Conservation (phyloP, 2,797 vertebrate species). For the Manis javanica region DNA sequence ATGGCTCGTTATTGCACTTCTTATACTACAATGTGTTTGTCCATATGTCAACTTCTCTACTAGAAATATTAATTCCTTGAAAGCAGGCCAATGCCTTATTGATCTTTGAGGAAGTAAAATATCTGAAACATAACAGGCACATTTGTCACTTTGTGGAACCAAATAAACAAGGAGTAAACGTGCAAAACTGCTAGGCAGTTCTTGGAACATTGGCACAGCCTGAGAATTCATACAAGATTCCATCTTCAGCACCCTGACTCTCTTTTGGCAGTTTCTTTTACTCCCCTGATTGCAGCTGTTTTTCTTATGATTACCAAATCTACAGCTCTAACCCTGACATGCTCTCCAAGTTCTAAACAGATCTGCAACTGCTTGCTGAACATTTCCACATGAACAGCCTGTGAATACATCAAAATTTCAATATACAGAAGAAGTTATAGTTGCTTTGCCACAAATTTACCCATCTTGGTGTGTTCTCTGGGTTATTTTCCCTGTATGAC, state of each 20-base stretch:
- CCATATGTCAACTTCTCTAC: background rate
- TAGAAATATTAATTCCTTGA: constrained; percentile 49
- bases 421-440: background rate
- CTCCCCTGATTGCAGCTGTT: constrained; percentile 41
- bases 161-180: background rate
- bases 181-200: background rate
- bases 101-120: constrained; percentile 50
- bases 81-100: constrained; percentile 20
- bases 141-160: constrained; percentile 12
- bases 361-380: background rate
- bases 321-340: background rate
- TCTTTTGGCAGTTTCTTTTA: constrained; percentile 26
- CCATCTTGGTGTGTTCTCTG: background rate
- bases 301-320: constrained; percentile 59
- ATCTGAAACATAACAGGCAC: background rate
- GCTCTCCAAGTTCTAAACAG: constrained; percentile 9
- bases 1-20: background rate
- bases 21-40: background rate
- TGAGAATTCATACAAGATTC: constrained; percentile 5
- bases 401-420: background rate
- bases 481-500: background rate
- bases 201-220: background rate
- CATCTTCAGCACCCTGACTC: background rate
- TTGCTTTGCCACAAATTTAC: background rate
- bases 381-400: background rate